Percentiles rank a stretch among this genome's conserved stretches.
phyloP scores from a whole-genome alignment of 1,140 invertebrate genomes.

The Philaenus spumarius region DNA sequence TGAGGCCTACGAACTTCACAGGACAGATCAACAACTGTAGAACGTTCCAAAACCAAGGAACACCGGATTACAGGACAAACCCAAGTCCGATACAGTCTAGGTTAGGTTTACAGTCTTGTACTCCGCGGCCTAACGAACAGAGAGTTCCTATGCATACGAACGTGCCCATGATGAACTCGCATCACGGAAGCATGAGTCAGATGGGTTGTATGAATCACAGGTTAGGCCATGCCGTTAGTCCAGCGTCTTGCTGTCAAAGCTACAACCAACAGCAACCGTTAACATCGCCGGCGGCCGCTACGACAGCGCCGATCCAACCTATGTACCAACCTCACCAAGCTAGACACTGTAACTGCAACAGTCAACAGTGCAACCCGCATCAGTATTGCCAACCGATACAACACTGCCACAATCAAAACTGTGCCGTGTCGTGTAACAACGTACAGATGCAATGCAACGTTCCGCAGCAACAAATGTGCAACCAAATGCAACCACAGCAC shows the following conservation, averaged over 20 bases:
- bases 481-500: slow-evolving; percentile 32
- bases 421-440: too few relatives aligned
- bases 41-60: too few relatives aligned
- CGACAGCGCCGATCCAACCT: slow-evolving; percentile 42
- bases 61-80: too few relatives aligned
- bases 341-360: slow-evolving; percentile 32
- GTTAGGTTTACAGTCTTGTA: too few relatives aligned
- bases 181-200: too few relatives aligned
- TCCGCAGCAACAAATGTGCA: neutral
- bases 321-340: slow-evolving; percentile 21
- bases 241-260: slow-evolving; percentile 14
- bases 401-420: neutral
- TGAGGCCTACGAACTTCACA: too few relatives aligned
- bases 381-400: slow-evolving; percentile 11
- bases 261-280: slow-evolving; percentile 43
- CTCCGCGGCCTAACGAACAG: too few relatives aligned
- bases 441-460: neutral
- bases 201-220: neutral
- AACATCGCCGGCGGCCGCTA: slow-evolving; percentile 50
- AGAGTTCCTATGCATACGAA: too few relatives aligned
- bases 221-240: slow-evolving; percentile 2
- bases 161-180: too few relatives aligned
- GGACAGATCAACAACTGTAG: too few relatives aligned
- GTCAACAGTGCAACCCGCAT: slow-evolving; percentile 26
- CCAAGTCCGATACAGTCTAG: too few relatives aligned